These are phyloP conservation scores for Okamejei kenojei DNA, from an alignment of 2,797 vertebrate species.

Conservation along the genomic window DNA sequence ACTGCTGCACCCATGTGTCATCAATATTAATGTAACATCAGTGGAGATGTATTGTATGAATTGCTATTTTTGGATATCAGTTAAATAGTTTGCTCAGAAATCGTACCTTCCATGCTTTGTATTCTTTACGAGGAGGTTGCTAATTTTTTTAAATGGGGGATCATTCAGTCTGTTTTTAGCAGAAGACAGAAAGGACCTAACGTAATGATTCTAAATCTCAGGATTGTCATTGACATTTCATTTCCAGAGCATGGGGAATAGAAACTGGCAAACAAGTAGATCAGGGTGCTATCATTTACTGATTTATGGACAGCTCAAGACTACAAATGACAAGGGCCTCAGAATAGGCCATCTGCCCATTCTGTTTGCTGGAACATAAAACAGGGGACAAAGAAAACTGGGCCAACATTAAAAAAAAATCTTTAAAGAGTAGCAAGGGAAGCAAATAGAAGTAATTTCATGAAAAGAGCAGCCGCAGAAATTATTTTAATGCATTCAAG, in stretches of 20 bases:
- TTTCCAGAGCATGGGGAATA: no score
- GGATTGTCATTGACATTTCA: neutral
- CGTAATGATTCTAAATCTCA: neutral
- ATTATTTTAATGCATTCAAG: constrained; percentile 27
- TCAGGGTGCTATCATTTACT: neutral
- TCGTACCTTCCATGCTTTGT: neutral
- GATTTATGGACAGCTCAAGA: neutral
- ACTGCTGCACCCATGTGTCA: no score
- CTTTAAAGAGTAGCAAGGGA: neutral
- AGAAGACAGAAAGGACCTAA: neutral
- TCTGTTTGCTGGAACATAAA: neutral
- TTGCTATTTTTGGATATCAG: neutral
- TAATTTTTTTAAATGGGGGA: neutral
- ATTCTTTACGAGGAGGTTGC: neutral
- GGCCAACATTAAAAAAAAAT: neutral
- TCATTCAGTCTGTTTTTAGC: neutral
- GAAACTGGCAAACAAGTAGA: neutral
- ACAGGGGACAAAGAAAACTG: neutral
- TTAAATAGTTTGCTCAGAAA: neutral
- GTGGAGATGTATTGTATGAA: neutral
- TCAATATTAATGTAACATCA: no score
- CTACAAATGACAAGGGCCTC: neutral
- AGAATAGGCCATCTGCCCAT: neutral
- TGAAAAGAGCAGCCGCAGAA: neutral
- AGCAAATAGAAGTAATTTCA: neutral